A percentile compares a stretch with the other conserved stretches of the same genome.
Evolutionary conservation across 2,113 vertebrate genomes (phyloP).

Genomic region (Aegithalos caudatus): DNA sequence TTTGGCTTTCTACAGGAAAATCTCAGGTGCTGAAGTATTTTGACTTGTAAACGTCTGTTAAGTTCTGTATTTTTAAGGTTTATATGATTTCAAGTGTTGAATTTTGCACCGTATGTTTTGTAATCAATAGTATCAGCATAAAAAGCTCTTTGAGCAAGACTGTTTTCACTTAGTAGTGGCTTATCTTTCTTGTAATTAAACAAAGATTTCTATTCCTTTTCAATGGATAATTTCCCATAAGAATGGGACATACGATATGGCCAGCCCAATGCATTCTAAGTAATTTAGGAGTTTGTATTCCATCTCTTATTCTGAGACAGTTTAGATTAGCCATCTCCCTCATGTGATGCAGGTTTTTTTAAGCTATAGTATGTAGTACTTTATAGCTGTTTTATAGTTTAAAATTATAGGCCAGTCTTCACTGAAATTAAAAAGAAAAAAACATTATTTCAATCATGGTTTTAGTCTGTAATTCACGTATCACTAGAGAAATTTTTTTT

Average conservation of each 20-base stretch:
- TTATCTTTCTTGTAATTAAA: neutral
- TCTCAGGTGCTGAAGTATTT: constrained; percentile 62
- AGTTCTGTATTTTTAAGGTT: constrained; percentile 6
- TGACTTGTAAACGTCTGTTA: constrained; percentile 2
- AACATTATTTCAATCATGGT: neutral
- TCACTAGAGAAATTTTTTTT: neutral
- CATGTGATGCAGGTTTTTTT: neutral
- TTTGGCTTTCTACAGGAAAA: constrained; percentile 28
- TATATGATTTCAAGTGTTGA: neutral
- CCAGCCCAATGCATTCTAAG: neutral
- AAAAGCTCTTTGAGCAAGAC: neutral
- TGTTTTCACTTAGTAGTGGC: neutral
- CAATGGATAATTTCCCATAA: neutral
- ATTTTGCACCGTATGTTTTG: constrained; percentile 17
- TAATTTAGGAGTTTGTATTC: neutral
- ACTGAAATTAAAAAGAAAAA: constrained; percentile 13
- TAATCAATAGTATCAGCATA: neutral
- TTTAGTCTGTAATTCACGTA: neutral
- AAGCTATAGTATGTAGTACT: neutral
- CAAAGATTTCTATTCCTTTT: neutral
- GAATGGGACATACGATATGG: neutral
- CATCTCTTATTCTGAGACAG: neutral
- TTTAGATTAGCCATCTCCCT: neutral
- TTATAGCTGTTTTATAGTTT: neutral
- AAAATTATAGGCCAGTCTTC: constrained; percentile 9